phyloP scores from a whole-genome alignment of 2,888 invertebrate species.

The Serrognathus titanus region DNA sequence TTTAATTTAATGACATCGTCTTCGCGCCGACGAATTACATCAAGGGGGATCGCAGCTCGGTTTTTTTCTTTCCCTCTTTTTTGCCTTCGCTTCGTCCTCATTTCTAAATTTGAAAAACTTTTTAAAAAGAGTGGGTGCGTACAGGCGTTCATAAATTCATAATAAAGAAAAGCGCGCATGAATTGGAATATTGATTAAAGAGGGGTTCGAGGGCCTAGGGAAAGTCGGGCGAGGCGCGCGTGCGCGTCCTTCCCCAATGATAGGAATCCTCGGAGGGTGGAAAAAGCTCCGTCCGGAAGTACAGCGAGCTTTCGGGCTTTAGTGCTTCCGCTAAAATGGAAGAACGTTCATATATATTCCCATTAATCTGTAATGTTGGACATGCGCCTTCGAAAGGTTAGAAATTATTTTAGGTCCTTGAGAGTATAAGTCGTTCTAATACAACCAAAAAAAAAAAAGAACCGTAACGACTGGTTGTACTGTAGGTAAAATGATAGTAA shows the following conservation, averaged over 20 bases:
- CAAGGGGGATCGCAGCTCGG: no score
- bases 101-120: no score
- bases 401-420: not conserved
- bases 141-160: not conserved
- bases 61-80: no score
- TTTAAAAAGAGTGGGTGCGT: no score
- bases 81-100: no score
- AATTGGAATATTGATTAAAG: constrained; percentile 38
- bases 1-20: not conserved
- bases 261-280: constrained; percentile 33
- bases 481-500: no score
- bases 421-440: not conserved
- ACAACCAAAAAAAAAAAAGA: no score
- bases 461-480: no score
- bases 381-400: not conserved
- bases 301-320: constrained; percentile 42
- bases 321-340: constrained; percentile 47
- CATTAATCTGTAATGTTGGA: constrained; percentile 1
- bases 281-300: constrained; percentile 40
- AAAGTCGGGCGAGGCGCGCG: constrained; percentile 22
- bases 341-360: constrained; percentile 16
- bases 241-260: constrained; percentile 35
- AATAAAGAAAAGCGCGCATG: constrained; percentile 31
- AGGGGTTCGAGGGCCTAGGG: constrained; percentile 5
- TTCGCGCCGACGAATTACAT: no score